These are phyloP conservation scores for Osmerus mordax DNA, from an alignment of 2,113 vertebrate species.

Conservation along the genomic window DNA sequence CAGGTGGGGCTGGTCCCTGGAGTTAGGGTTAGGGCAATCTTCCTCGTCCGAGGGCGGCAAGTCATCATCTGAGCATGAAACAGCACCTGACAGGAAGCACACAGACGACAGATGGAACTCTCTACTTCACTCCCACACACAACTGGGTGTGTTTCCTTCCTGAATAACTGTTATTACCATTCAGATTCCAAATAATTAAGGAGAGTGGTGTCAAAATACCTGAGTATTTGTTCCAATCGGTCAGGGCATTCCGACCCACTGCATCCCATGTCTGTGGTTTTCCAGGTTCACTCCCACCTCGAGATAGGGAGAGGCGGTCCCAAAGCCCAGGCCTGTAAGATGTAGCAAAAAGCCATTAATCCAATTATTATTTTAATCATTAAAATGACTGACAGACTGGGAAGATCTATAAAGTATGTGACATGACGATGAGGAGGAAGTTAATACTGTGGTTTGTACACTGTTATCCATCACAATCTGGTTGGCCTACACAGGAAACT, in stretches of 20 bases:
- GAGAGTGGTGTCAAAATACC: slow-evolving; percentile 45
- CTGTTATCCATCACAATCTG: no score
- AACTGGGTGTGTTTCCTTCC: no score
- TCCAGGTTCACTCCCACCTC: slow-evolving; percentile 48
- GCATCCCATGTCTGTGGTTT: slow-evolving; percentile 62
- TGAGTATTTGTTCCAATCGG: slow-evolving; percentile 78
- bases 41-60: slow-evolving; percentile 58
- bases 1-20: slow-evolving; percentile 79
- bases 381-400: no score
- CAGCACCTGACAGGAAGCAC: slow-evolving; percentile 56
- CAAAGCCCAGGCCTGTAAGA: slow-evolving; percentile 61
- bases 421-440: not conserved
- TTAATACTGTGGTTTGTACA: no score
- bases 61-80: slow-evolving; percentile 77
- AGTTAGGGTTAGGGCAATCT: slow-evolving; percentile 69
- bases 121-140: no score
- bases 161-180: no score
- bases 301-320: slow-evolving; percentile 54
- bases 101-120: not conserved
- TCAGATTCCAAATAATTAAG: not conserved
- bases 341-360: not conserved
- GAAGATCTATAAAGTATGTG: no score
- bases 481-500: slow-evolving; percentile 2
- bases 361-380: not conserved
- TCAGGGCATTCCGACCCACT: slow-evolving; percentile 63